Evolutionary conservation across 2,113 vertebrate species (phyloP), one percentile per base, ranked within the genome.

Genomic region (Gopherus flavomarginatus): DNA sequence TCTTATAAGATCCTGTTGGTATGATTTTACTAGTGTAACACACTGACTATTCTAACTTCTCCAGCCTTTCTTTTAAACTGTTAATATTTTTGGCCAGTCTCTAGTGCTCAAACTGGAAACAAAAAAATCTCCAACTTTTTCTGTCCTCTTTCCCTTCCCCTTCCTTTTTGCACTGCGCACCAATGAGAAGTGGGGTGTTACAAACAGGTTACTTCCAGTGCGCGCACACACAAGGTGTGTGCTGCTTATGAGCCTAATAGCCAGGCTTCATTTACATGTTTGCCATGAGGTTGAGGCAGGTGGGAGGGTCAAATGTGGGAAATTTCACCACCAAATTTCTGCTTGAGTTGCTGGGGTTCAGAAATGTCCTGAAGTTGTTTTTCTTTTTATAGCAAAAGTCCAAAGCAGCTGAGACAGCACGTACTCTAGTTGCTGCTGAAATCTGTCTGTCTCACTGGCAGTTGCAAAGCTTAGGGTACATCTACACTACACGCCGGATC

Each of bases 401-500:
- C 21, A 59, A 54, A 22, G 81, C 29, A 47, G 4, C 35, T 85
- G 75, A 85, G 85, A 16, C 5, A 42, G 29, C 5, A 10, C 0
- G 0, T 54, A 59, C 6, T 78, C 75, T 47, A 47, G 7, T 52
- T 42, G 50, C 2, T 0, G 3, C 53, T 82, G 44, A 78, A 78
- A 78, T 47, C 44, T 47, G 35, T 83, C 6, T 2, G 1, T 47
- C 84, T 27, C 17, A 13, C 7, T 14, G 2, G 42, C 10, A 69
- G 62, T 35, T 44, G 22, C 38, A n/a, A 22, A 35, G 14, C 81
- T 94, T 2, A 49, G 47, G 47, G 47, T 49, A 49, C 47, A 49
- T 49, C 47, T 49, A 49, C 47, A 49, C 47, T 49, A 49, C 10
- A 10, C 10, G 3, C 47, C 10, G 47, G 47, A 49, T 49, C 47